These are phyloP conservation scores for Pseudomyrmex flavicornis DNA, from an alignment of 1,140 invertebrate genomes.

Conservation along the genomic window DNA sequence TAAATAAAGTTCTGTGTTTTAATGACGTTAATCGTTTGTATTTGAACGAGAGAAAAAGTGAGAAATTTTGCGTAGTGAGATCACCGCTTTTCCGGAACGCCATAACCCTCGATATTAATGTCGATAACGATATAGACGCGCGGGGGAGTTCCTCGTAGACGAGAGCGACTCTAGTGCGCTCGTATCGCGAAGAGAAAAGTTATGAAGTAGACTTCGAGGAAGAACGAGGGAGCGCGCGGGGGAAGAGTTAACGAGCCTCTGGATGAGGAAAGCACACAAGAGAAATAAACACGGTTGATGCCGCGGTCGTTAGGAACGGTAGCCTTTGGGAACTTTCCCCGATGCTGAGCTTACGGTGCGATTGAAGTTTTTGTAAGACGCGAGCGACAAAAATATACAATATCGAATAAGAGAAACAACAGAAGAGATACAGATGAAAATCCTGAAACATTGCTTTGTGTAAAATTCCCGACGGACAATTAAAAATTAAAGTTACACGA, in stretches of 20 bases:
- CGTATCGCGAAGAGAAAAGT: constrained; percentile 56
- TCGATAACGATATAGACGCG: constrained; percentile 13
- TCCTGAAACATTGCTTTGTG: no score
- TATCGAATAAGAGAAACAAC: not conserved
- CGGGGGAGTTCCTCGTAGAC: not conserved
- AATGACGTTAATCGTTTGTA: not conserved
- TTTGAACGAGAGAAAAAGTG: not conserved
- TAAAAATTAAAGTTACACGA: no score
- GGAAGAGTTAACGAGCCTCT: constrained; percentile 37
- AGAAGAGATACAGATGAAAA: constrained; percentile 6
- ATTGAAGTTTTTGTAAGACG: constrained; percentile 8
- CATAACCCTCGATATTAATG: constrained; percentile 43
- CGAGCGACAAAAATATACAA: constrained; percentile 1
- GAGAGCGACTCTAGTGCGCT: constrained; percentile 42
- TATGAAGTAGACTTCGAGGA: constrained; percentile 59
- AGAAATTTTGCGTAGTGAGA: not conserved
- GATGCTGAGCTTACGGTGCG: constrained; percentile 19
- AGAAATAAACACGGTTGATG: constrained; percentile 49
- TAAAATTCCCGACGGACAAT: no score
- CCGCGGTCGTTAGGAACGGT: constrained; percentile 41
- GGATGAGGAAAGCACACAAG: constrained; percentile 51
- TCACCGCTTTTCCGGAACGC: not conserved
- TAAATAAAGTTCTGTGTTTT: not conserved
- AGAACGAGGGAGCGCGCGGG: constrained; percentile 10
- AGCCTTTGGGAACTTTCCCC: constrained; percentile 45